These are phyloP conservation scores for Melinopterus prodromus DNA, from an alignment of 2,888 invertebrate genomes.

Conservation along the genomic window DNA sequence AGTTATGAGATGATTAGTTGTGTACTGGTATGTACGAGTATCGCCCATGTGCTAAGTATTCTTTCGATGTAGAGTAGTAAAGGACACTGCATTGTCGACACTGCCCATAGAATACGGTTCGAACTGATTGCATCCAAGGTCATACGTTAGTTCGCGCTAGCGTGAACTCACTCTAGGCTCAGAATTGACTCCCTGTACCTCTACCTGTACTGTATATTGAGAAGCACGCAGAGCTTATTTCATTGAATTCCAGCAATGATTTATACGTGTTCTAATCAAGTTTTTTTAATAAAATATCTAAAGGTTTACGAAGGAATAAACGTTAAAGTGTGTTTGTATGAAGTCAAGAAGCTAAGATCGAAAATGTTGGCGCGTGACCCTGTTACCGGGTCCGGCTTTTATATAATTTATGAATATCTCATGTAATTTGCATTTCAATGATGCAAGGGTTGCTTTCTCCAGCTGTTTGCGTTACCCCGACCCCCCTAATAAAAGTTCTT, in stretches of 20 bases:
- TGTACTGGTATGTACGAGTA: neutral
- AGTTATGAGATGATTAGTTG: neutral
- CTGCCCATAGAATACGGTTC: too few relatives aligned
- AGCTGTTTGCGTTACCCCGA: neutral
- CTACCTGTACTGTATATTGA: too few relatives aligned
- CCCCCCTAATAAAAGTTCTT: neutral
- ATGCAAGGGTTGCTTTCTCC: neutral
- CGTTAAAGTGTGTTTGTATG: neutral
- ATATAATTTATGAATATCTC: neutral
- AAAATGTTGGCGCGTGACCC: conserved; percentile 4
- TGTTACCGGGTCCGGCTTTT: neutral
- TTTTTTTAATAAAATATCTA: neutral
- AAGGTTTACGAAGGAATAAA: neutral
- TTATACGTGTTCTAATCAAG: neutral
- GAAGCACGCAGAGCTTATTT: too few relatives aligned
- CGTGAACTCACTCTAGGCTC: too few relatives aligned
- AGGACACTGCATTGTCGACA: too few relatives aligned
- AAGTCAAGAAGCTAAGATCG: neutral
- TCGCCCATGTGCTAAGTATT: neutral
- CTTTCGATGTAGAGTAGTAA: neutral
- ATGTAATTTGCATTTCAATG: neutral
- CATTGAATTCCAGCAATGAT: too few relatives aligned
- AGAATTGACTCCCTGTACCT: too few relatives aligned
- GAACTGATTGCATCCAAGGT: too few relatives aligned
- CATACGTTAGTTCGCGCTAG: too few relatives aligned